Conservation (phyloP, 2,888 invertebrate genomes). For the Abscondita cerata region DNA sequence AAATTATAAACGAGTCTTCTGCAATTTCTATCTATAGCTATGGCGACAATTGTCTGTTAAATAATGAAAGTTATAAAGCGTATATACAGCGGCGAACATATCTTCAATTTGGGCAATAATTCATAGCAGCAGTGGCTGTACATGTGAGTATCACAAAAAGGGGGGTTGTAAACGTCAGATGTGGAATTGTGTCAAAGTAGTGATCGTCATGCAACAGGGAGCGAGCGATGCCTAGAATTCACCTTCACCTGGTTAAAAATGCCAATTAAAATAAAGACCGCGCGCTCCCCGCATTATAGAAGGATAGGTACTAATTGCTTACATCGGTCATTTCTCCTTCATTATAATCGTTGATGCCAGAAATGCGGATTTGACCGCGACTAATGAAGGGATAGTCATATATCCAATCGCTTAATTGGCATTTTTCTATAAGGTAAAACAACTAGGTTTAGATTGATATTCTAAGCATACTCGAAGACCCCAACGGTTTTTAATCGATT, state of each 20-base stretch:
- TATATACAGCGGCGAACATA: conserved; percentile 9
- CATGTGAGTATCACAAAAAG: neutral
- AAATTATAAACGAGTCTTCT: too few relatives aligned
- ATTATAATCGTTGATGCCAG: conserved; percentile 92
- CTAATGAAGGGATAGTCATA: conserved; percentile 89
- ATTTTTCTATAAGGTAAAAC: conserved; percentile 72
- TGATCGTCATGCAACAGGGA: conserved; percentile 44
- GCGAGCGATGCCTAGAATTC: conserved; percentile 50
- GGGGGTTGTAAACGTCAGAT: conserved; percentile 7
- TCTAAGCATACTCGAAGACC: conserved; percentile 28
- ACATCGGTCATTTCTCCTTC: conserved; percentile 88
- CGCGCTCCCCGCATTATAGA: conserved; percentile 47
- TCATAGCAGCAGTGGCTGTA: neutral
- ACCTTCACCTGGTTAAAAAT: conserved; percentile 20
- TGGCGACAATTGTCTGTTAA: neutral
- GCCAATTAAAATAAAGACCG: conserved; percentile 34
- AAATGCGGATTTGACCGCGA: conserved; percentile 94
- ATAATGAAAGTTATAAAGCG: neutral
- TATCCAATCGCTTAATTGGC: conserved; percentile 84
- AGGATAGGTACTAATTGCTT: conserved; percentile 59
- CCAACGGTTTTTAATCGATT: conserved; percentile 53
- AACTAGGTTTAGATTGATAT: conserved; percentile 22
- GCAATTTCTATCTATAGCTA: too few relatives aligned
- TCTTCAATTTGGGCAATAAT: conserved; percentile 6
- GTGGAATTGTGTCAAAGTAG: neutral